Conservation (phyloP, 1,140 invertebrate species). For the Alviniconcha marisindica region DNA sequence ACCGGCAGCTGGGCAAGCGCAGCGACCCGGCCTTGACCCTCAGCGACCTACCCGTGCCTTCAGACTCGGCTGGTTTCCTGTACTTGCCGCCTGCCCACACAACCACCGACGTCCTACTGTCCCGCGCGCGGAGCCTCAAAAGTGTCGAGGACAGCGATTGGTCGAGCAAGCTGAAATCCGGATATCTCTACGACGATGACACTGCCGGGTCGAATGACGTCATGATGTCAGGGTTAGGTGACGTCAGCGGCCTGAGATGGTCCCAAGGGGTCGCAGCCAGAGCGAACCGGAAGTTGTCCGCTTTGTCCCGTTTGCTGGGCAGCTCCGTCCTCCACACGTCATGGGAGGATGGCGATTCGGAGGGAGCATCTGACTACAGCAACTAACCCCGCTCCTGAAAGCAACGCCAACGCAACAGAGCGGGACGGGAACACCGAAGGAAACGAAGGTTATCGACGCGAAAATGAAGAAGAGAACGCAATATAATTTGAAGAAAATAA, state of each 20-base stretch:
- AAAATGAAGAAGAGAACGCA: too few species aligned
- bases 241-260: neutral
- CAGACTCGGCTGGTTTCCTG: neutral
- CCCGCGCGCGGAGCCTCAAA: neutral
- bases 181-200: neutral
- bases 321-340: too few species aligned
- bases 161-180: neutral
- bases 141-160: neutral
- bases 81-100: neutral
- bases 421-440: too few species aligned
- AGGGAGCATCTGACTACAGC: too few species aligned
- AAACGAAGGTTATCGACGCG: too few species aligned
- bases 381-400: too few species aligned
- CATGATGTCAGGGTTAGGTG: neutral
- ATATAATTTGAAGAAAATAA: too few species aligned
- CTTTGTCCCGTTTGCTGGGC: too few species aligned
- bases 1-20: constrained; percentile 32
- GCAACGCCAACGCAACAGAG: too few species aligned
- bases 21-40: neutral
- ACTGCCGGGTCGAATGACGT: neutral
- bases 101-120: neutral
- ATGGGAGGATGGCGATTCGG: too few species aligned
- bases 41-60: neutral
- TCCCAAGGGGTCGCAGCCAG: too few species aligned
- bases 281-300: too few species aligned